Evolutionary conservation across 2,113 vertebrate species (phyloP).

Genomic region (Poeciliopsis retropinna): DNA sequence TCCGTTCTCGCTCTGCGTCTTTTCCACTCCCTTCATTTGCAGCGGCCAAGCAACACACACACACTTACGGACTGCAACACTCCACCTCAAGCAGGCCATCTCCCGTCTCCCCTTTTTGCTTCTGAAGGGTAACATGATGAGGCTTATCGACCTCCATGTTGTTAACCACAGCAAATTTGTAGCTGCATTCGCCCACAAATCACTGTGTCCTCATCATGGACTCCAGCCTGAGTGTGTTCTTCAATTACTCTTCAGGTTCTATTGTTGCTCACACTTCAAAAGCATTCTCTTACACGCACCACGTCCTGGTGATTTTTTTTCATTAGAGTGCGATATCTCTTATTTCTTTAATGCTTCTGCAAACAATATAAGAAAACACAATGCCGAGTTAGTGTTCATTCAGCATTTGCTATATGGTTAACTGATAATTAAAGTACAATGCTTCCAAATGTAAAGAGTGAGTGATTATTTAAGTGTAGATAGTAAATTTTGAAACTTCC

Average conservation of each 20-base stretch:
- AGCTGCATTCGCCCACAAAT: slow-evolving; percentile 51
- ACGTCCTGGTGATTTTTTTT: not conserved
- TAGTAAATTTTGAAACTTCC: slow-evolving; percentile 46
- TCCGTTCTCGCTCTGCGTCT: slow-evolving; percentile 39
- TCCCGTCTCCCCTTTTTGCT: slow-evolving; percentile 64
- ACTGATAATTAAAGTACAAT: not conserved
- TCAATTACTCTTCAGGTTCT: slow-evolving; percentile 42
- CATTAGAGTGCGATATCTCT: not conserved
- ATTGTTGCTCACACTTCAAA: slow-evolving; percentile 11
- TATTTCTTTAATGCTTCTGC: not conserved
- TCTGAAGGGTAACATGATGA: slow-evolving; percentile 75
- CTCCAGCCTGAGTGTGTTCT: slow-evolving; percentile 28
- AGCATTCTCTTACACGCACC: not conserved
- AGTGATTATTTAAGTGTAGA: slow-evolving; percentile 22
- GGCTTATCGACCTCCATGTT: slow-evolving; percentile 66
- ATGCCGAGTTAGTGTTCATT: not conserved
- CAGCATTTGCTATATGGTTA: not conserved
- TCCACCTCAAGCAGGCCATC: slow-evolving; percentile 48
- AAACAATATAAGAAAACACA: slow-evolving; percentile 3
- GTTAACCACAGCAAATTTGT: slow-evolving; percentile 73
- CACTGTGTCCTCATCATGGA: slow-evolving; percentile 37
- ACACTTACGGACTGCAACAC: slow-evolving; percentile 10
- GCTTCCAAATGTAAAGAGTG: not conserved
- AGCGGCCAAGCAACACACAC: slow-evolving; percentile 7
- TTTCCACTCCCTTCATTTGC: slow-evolving; percentile 46